Evolutionary conservation across 2,888 invertebrate species (phyloP), one percentile per base, ranked within the genome.

Genomic region (Hesperia comma): DNA sequence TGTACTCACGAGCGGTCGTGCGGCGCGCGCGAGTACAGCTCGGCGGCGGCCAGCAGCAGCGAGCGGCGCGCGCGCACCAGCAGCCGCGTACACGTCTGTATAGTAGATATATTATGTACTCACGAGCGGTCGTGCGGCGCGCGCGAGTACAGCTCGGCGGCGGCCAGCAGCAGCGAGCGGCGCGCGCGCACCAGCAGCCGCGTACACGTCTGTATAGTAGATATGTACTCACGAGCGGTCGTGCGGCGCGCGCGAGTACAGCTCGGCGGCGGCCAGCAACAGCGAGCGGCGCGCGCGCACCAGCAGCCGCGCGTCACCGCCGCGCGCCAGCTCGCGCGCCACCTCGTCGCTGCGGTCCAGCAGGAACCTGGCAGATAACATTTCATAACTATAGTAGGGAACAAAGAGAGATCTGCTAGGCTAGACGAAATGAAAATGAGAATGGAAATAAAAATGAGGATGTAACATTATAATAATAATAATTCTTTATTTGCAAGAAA

Each of bases 321-420:
- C 90, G 58, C 79, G 79, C 0, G 88, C 84, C 49, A 90, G 69
- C 74, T 89, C 90, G 1, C 88, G 85, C 0, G 90, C 91, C 32
- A 92, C 85, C 69, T 93, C 93, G 66, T 92, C 91, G 70, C 92
- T 89, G 32, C 92, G 87, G 71, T 93, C 93, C 57, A 93, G 71
- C 0, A 93, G 81, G 74, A 93, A 93, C 70, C 93, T 93, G 75
- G 6, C 15, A n/a, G 1, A 37, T 12, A 37, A 2, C 26, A 26
- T 26, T 26, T 26, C 26, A 26, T 26, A 4, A 26, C 26, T 26
- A 26, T 26, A 5, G n/a, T n/a, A n/a, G n/a, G n/a, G n/a, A n/a
- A n/a, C n/a, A n/a, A n/a, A n/a, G n/a, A n/a, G n/a, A n/a, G n/a
- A n/a, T n/a, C n/a, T n/a, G n/a, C n/a, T n/a, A n/a, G n/a, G n/a